Conservation (phyloP, 2,797 vertebrate species). For the Toxotes lorentzi region DNA sequence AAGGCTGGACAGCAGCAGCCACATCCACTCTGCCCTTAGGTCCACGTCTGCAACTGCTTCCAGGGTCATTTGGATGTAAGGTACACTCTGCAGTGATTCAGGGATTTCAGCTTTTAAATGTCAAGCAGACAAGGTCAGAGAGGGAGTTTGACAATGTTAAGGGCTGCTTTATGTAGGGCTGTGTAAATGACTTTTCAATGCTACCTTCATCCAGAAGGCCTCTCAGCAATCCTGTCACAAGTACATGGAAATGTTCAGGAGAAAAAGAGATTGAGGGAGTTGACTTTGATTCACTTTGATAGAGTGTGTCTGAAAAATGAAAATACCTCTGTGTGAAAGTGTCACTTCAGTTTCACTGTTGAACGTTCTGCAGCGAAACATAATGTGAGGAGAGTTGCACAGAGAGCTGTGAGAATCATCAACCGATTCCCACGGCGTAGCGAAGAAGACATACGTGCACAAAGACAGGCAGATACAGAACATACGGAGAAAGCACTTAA, state of each 20-base stretch:
- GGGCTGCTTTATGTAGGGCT: conserved; percentile 39
- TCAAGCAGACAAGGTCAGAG: conserved; percentile 55
- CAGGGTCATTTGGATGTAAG: conserved; percentile 49
- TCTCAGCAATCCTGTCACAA: conserved; percentile 60
- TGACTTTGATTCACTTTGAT: conserved; percentile 72
- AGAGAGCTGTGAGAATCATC: conserved; percentile 25
- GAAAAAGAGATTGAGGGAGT: conserved; percentile 51
- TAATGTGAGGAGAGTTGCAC: conserved; percentile 21
- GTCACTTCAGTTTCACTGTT: conserved; percentile 59
- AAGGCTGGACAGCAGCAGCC: conserved; percentile 68
- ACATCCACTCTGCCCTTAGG: conserved; percentile 51
- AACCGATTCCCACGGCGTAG: conserved; percentile 32
- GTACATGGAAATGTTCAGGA: conserved; percentile 50
- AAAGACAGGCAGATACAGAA: conserved; percentile 46
- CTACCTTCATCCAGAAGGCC: conserved; percentile 41
- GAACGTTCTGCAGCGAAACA: conserved; percentile 41
- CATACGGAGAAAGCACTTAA: conserved; percentile 55
- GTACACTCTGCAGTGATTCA: conserved; percentile 25
- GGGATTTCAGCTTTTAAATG: conserved; percentile 63
- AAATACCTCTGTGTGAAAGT: conserved; percentile 61
- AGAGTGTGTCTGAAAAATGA: conserved; percentile 69
- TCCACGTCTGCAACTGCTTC: conserved; percentile 31
- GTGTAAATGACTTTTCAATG: conserved; percentile 22
- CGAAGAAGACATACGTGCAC: conserved; percentile 21
- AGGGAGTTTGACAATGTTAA: conserved; percentile 39